Base-by-base conservation (phyloP, 2,113 vertebrate species). In the Uria lomvia region DNA sequence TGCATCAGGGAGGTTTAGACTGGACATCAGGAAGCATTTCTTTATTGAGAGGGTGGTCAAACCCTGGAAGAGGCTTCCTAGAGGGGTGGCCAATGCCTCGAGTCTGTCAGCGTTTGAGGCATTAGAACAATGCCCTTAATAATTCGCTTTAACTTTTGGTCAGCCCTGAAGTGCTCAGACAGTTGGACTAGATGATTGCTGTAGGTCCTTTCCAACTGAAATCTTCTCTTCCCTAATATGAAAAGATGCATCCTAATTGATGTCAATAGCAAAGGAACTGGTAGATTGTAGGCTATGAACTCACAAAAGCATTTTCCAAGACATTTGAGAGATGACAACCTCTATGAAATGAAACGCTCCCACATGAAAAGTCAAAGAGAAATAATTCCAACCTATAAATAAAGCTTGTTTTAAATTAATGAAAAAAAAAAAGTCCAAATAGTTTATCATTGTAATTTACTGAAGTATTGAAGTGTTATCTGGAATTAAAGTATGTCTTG, bases 11-110 rank as follows among this genome's bases (percentile, higher is more conserved):
- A 65, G 26, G 26, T 34, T 90, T 56, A 30, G 30, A 27, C 9
- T 11, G 3, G 16, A 14, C 17, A 27, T 52, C 6, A 40, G 12
- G 56, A 82, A 62, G 3, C 4, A 67, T 70, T 70, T 70, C 7
- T 38, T 65, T 29, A 50, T 23, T 2, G 1, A 75, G 32, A 43
- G 15, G 3, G 7, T 66, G 38, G 14, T 59, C n/a, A 53, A 47
- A 53, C 8, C 4, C 29, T 45, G 8, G 3, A 74, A 50, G 12
- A 27, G 11, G 1, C 38, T 79, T 83, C 40, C 22, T n/a, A 40
- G 12, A 70, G 12, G 8, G 20, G 2, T 60, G 27, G 8, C 23
- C 1, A 0, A 18, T 63, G 29, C 7, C 6, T 11, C 9, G 15
- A 49, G 15, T 4, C 26, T 49, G 19, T 53, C 8, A 20, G 30